These are phyloP conservation scores for Tauraco hartlaubi DNA, from an alignment of 2,797 vertebrate genomes.

Conservation along the genomic window DNA sequence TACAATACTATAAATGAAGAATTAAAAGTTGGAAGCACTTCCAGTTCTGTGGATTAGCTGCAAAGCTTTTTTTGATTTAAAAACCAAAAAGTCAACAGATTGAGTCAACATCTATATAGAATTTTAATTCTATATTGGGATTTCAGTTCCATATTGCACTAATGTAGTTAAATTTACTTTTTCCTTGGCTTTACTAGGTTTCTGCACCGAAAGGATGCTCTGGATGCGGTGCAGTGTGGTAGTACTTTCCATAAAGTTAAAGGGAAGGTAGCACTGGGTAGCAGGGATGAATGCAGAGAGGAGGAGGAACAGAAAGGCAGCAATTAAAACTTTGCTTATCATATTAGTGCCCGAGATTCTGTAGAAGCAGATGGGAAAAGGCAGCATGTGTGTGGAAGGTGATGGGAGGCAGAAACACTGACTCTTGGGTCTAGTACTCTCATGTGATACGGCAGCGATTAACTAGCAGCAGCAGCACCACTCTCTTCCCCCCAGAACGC, in stretches of 20 bases:
- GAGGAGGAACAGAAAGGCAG: background rate
- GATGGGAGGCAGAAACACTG: background rate
- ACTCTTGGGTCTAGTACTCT: background rate
- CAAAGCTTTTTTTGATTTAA: background rate
- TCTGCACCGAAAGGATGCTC: background rate
- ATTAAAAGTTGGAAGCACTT: conserved; percentile 29
- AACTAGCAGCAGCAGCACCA: background rate
- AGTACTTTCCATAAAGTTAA: background rate
- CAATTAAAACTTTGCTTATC: background rate
- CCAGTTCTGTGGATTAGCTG: background rate
- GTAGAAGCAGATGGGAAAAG: background rate
- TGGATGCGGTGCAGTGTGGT: background rate
- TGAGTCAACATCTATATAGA: background rate
- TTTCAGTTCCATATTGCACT: background rate
- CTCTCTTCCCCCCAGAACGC: background rate
- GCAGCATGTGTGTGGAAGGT: background rate
- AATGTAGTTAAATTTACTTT: background rate
- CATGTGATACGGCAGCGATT: rapidly evolving
- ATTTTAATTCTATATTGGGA: background rate
- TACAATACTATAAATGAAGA: background rate
- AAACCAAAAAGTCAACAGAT: background rate
- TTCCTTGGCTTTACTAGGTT: background rate
- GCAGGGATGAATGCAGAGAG: background rate
- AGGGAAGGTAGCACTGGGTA: background rate
- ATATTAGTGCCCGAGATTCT: background rate